These are phyloP conservation scores for Notothenia rossii DNA, from an alignment of 2,113 vertebrate species.

Conservation along the genomic window DNA sequence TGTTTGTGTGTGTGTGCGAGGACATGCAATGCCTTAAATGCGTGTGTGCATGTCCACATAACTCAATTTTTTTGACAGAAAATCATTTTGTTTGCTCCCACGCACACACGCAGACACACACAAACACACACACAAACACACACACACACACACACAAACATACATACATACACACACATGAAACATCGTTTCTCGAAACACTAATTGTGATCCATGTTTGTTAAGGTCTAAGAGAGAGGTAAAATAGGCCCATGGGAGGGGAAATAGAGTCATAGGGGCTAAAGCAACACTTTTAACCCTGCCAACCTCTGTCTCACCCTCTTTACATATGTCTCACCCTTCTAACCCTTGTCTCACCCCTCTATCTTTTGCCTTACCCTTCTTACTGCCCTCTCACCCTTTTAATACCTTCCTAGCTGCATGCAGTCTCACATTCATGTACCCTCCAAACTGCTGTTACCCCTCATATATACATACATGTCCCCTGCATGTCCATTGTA, in stretches of 20 bases:
- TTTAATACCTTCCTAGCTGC: not conserved
- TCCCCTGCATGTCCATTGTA: not conserved
- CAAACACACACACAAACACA: not conserved
- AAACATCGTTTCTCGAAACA: too few relatives aligned
- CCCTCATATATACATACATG: not conserved
- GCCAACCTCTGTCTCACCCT: slow-evolving; percentile 21
- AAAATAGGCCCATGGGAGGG: slow-evolving; percentile 62
- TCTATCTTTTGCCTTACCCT: not conserved
- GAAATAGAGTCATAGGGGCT: slow-evolving; percentile 44
- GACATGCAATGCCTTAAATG: slow-evolving; percentile 23
- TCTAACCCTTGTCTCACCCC: not conserved
- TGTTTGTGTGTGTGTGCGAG: slow-evolving; percentile 8
- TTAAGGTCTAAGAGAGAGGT: slow-evolving; percentile 66
- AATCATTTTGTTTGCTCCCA: slow-evolving; percentile 56
- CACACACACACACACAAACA: slow-evolving; percentile 14
- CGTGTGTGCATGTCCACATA: slow-evolving; percentile 21
- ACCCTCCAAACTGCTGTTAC: not conserved
- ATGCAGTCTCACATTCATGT: not conserved
- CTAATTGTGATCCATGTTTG: slow-evolving; percentile 65
- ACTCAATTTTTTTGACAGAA: slow-evolving; percentile 37
- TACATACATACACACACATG: slow-evolving; percentile 11
- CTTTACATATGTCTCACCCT: slow-evolving; percentile 10
- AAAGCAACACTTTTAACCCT: slow-evolving; percentile 49
- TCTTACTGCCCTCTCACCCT: not conserved
- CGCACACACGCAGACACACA: slow-evolving; percentile 9